Evolutionary conservation across 2,888 invertebrate genomes (phyloP).

Genomic region (Diarsia brunnea): DNA sequence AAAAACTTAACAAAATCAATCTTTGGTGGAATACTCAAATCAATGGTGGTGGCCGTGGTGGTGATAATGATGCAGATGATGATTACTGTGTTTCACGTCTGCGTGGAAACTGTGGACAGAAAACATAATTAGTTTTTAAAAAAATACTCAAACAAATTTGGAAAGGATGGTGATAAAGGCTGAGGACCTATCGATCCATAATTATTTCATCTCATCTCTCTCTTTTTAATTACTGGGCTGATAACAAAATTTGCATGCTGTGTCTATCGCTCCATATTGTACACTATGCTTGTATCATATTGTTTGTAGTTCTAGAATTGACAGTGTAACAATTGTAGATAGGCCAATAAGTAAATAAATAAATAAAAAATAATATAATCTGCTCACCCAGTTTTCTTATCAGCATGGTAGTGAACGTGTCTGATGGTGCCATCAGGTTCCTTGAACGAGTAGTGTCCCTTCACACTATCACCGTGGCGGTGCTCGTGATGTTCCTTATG

Average conservation of each 20-base stretch:
- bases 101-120: conserved; percentile 70
- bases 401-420: conserved; percentile 56
- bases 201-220: not conserved
- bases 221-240: not conserved
- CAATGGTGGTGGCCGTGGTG: conserved; percentile 69
- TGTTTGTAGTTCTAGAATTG: too few species aligned
- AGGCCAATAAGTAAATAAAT: too few species aligned
- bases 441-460: conserved; percentile 54
- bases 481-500: conserved; percentile 85
- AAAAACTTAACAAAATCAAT: conserved; percentile 27
- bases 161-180: not conserved
- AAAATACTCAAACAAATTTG: not conserved
- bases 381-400: conserved; percentile 52
- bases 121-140: not conserved
- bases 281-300: too few species aligned
- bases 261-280: too few species aligned
- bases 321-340: too few species aligned
- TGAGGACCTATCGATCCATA: not conserved
- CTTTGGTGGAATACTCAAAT: not conserved
- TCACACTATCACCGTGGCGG: conserved; percentile 64
- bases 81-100: conserved; percentile 70
- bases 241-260: too few species aligned
- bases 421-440: conserved; percentile 62
- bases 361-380: not conserved
- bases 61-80: conserved; percentile 70